These are phyloP conservation scores for Catostylus mosaicus DNA, from an alignment of 30 jellyfish, hydroid and myxozoan species.

Conservation along the genomic window DNA sequence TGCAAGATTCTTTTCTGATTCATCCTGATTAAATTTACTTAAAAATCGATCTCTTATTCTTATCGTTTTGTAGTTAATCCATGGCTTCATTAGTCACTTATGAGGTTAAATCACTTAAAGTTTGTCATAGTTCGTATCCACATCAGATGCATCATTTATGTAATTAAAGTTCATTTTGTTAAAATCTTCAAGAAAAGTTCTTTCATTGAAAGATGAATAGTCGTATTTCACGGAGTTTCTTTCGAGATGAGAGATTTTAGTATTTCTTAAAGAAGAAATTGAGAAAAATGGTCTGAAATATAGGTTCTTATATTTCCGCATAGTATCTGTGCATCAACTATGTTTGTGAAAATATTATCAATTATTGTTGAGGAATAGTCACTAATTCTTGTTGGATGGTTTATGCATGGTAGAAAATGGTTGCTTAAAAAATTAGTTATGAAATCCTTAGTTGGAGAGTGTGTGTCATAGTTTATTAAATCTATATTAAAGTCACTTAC, in stretches of 20 bases:
- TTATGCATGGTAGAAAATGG: conserved; percentile 38
- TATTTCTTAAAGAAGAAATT: conserved; percentile 34
- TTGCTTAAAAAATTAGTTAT: conserved; percentile 8
- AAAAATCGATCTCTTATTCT: conserved; percentile 34
- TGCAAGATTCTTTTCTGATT: conserved; percentile 21
- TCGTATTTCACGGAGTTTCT: conserved; percentile 20
- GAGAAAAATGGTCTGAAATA: conserved; percentile 62
- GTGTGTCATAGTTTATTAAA: conserved; percentile 32
- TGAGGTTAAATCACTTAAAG: conserved; percentile 17
- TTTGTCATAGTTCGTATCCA: conserved; percentile 18
- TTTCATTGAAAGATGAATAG: conserved; percentile 19
- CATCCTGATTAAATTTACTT: conserved; percentile 13
- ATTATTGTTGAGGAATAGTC: conserved; percentile 39
- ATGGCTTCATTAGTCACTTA: conserved; percentile 28
- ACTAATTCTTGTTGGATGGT: conserved; percentile 42
- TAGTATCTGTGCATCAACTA: neutral
- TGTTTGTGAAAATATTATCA: conserved; percentile 49
- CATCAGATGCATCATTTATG: conserved; percentile 29
- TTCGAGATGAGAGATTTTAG: conserved; percentile 12
- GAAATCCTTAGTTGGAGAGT: conserved; percentile 35
- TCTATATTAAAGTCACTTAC: conserved; percentile 55
- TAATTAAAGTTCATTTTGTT: conserved; percentile 14
- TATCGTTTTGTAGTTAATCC: conserved; percentile 40
- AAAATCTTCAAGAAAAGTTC: conserved; percentile 5
- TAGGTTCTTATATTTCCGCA: conserved; percentile 37